Evolutionary conservation across 2,888 invertebrate species (phyloP), one percentile per base, ranked within the genome.

Genomic region (Tanytarsus gracilentus): DNA sequence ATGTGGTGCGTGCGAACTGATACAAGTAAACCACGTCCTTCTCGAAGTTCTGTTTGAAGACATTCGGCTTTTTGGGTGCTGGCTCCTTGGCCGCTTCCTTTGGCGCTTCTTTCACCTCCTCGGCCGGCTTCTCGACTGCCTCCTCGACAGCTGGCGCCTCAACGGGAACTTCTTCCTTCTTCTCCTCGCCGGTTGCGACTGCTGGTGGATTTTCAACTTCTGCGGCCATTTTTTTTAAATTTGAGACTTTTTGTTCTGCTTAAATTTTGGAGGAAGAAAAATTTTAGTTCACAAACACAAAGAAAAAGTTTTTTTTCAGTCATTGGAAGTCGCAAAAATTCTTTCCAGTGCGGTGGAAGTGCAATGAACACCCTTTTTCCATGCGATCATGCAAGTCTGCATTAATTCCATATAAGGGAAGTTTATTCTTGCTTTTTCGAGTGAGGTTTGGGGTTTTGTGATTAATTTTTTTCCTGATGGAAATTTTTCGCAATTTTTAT

Each of bases 1-100:
- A 78, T 66, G 92, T 89, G 66, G 91, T 91, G 71, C 95, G 84
- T 66, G 91, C 85, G 75, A 95, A 92, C 76, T 95, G 95, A 76
- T 93, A 93, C 72, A 96, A 78, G 78, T 96, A 96, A 65, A 94
- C 89, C 68, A 89, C 79, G 75, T 95, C 95, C 78, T 92, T 89
- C 70, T 94, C 91, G 72, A 83, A 94, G 75, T 89, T 89, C 64
- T 80, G 75, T 76, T 93, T 93, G 75, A 91, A 91, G 65, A 91
- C 92, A 68, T 83, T 79, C 63, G 83, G 83, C 74, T 91, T 91
- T 61, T 86, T 84, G 63, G 78, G 73, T 62, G 74, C 72, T 58
- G 73, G 72, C 64, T 77, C 65, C 64, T 75, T 73, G 67, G 76
- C 40, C 65, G 66, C 62, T 72, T 76, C 68, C 63, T 66, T 71